Conservation (phyloP, 2,888 invertebrate genomes). For the Seira ritae region DNA sequence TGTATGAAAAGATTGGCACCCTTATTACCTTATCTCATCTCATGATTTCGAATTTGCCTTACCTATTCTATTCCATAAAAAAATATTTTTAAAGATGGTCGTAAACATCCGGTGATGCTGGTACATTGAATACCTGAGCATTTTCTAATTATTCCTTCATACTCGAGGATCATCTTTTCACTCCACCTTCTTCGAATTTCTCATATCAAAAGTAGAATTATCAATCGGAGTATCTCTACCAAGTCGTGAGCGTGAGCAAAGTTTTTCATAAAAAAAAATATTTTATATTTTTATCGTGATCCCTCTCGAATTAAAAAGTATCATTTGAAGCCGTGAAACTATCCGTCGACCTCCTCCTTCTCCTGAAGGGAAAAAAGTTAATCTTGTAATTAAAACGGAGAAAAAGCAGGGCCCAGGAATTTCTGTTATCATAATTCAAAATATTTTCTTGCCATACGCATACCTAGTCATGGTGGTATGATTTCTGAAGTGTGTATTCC, state of each 20-base stretch:
- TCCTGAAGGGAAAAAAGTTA: constrained; percentile 29
- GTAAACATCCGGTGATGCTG: constrained; percentile 18
- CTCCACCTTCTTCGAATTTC: too few relatives aligned
- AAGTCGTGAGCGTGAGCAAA: constrained; percentile 20
- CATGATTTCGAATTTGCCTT: too few relatives aligned
- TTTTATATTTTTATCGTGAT: constrained; percentile 39
- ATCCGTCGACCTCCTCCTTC: constrained; percentile 35
- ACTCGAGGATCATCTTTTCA: background rate
- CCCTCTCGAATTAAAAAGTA: constrained; percentile 36
- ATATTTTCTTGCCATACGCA: too few relatives aligned
- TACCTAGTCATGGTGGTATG: too few relatives aligned
- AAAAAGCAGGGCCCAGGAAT: background rate
- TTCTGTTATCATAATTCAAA: too few relatives aligned
- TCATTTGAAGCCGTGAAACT: constrained; percentile 46
- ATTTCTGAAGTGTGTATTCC: too few relatives aligned
- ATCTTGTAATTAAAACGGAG: constrained; percentile 42
- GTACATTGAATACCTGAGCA: constrained; percentile 10
- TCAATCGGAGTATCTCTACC: too few relatives aligned
- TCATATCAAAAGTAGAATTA: too few relatives aligned
- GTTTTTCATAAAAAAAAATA: too few relatives aligned
- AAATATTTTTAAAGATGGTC: too few relatives aligned
- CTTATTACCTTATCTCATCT: constrained; percentile 2
- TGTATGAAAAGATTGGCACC: constrained; percentile 20
- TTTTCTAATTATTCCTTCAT: constrained; percentile 21
- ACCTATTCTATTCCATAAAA: too few relatives aligned